A percentile compares a stretch with the other conserved stretches of the same genome.
Conservation (phyloP, 2,888 invertebrate genomes). For the Eupithecia dodoneata region DNA sequence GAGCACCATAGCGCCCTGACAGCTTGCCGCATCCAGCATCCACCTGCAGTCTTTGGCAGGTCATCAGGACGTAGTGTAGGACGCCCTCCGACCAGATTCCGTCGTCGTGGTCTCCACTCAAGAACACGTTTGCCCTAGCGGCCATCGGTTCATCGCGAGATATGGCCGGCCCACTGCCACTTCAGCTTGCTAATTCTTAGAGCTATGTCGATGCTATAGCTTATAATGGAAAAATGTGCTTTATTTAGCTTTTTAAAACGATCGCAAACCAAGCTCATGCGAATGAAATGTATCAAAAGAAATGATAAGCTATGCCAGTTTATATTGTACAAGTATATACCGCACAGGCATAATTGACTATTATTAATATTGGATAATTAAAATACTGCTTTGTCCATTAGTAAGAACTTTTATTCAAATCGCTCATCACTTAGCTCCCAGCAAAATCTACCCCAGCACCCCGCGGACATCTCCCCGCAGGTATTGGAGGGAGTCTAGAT, state of each 20-base stretch:
- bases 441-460: not conserved
- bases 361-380: not conserved
- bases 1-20: too few relatives aligned
- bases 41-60: too few relatives aligned
- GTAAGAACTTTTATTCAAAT: not conserved
- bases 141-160: too few relatives aligned
- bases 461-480: not conserved
- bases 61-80: too few relatives aligned
- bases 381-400: not conserved
- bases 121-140: too few relatives aligned
- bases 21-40: too few relatives aligned
- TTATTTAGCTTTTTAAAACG: not conserved
- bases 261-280: not conserved
- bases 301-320: not conserved
- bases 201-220: too few relatives aligned
- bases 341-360: not conserved
- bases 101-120: too few relatives aligned
- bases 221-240: not conserved
- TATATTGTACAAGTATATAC: not conserved
- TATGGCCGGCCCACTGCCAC: too few relatives aligned
- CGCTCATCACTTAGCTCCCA: conserved; percentile 14
- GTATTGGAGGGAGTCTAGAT: conserved; percentile 8
- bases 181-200: too few relatives aligned
- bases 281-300: not conserved
- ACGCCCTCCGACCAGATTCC: too few relatives aligned